A percentile compares a stretch with the other conserved stretches of the same genome.
Evolutionary conservation across 2,797 vertebrate species (phyloP).

Genomic region (Hyperoplus lanceolatus): DNA sequence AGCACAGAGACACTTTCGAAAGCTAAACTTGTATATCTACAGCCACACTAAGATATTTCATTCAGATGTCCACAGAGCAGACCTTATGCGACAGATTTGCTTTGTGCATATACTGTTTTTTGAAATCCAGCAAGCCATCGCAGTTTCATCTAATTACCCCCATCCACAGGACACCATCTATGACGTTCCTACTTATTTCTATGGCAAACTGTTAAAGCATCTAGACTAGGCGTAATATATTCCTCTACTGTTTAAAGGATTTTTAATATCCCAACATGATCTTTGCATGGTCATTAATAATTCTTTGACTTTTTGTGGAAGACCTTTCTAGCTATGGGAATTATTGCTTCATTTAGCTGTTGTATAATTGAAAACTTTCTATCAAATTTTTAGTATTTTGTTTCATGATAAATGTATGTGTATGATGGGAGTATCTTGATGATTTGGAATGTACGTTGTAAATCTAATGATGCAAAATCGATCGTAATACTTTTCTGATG

Average conservation of each 20-base stretch:
- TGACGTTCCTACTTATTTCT: constrained; percentile 1
- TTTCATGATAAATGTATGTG: constrained; percentile 66
- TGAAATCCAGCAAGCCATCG: constrained; percentile 8
- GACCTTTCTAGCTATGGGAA: constrained; percentile 48
- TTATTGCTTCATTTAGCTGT: constrained; percentile 63
- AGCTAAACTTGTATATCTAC: constrained; percentile 1
- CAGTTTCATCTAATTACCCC: constrained; percentile 39
- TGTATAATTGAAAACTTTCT: constrained; percentile 69
- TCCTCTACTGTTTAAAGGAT: constrained; percentile 27
- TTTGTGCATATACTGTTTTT: constrained; percentile 16
- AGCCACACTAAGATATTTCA: constrained; percentile 16
- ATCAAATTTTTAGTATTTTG: constrained; percentile 70
- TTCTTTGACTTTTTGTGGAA: constrained; percentile 56
- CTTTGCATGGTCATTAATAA: constrained; percentile 60
- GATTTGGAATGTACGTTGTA: constrained; percentile 52
- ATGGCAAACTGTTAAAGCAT: constrained; percentile 16
- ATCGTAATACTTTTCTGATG: constrained; percentile 60
- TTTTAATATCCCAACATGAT: constrained; percentile 41
- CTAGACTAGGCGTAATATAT: constrained; percentile 9
- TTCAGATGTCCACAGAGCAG: constrained; percentile 24
- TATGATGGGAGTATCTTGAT: constrained; percentile 60
- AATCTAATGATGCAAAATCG: constrained; percentile 72
- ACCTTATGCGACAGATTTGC: constrained; percentile 17
- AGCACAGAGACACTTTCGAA: constrained; percentile 1
- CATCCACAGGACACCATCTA: not conserved